These are phyloP conservation scores for Cyprinodon tularosa DNA, from an alignment of 2,113 vertebrate genomes.

Conservation along the genomic window DNA sequence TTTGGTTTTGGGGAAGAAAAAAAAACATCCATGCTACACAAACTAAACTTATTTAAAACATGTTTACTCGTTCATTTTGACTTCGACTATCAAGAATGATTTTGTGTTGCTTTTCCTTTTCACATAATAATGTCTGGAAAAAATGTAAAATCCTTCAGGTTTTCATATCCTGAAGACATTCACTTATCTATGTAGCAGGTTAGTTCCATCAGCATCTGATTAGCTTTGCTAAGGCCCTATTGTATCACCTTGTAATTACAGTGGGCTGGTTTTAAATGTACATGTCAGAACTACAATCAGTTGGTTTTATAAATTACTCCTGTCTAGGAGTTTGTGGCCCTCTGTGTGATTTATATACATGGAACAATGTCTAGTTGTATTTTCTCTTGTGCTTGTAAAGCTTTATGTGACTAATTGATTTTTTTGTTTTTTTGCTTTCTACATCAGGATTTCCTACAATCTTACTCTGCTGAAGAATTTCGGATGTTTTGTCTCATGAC, in stretches of 20 bases:
- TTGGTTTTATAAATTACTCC: no score
- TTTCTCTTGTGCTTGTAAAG: neutral
- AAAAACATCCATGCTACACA: neutral
- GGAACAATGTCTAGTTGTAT: neutral
- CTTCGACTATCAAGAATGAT: neutral
- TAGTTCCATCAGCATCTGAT: no score
- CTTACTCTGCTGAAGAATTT: conserved; percentile 86
- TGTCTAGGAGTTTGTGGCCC: no score
- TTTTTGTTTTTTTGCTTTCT: neutral
- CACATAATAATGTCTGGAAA: no score
- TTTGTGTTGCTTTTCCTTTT: neutral
- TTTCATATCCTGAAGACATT: no score
- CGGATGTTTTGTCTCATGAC: conserved; percentile 90
- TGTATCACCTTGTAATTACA: no score
- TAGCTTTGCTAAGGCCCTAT: no score
- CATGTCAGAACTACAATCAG: no score
- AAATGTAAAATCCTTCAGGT: no score
- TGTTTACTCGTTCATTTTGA: neutral
- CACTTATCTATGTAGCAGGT: no score
- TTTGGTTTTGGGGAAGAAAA: neutral
- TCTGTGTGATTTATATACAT: no score
- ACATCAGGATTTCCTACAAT: conserved; percentile 87
- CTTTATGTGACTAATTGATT: neutral
- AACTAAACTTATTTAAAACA: neutral
- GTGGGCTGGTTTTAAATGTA: no score